Conservation (phyloP, 1,140 invertebrate genomes). For the Drosophila melanogaster region Release_6_plus_ISO1_MT NT_037436.4:3830501-3831000, state of each 20-base stretch:
- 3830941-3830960: neutral
- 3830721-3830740: neutral
- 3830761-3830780: conserved; percentile 25
- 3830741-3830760: conserved; percentile 22
- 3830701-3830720: conserved; percentile 22
- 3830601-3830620: neutral
- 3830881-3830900: neutral
- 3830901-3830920: conserved; percentile 7
- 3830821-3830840: conserved; percentile 35
- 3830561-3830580: conserved; percentile 66
- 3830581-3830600: conserved; percentile 9
- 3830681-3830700: conserved; percentile 52
- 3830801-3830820: conserved; percentile 80
- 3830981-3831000: neutral
- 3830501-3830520: conserved; percentile 14
- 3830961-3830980: neutral
- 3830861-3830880: conserved; percentile 26
- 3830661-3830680: conserved; percentile 59
- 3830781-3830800: conserved; percentile 76
- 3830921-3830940: conserved; percentile 6
- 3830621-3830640: neutral
- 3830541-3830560: conserved; percentile 56
- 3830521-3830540: conserved; percentile 47
- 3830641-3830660: conserved; percentile 42
- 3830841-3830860: conserved; percentile 50